phyloP scores from a whole-genome alignment of 2,888 invertebrate genomes.

The Cordilura impudica region DNA sequence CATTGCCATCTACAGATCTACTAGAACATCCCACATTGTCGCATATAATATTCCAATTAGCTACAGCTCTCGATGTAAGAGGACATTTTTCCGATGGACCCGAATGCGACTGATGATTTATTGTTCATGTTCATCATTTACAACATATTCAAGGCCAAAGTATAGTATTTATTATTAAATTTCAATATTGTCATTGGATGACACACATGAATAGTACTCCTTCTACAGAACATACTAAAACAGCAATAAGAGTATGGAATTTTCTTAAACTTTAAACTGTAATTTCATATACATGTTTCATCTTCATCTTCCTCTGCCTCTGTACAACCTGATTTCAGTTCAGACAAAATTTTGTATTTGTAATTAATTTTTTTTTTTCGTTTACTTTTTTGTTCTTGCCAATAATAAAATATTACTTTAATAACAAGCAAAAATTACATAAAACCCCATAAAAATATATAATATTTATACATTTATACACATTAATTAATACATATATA shows the following conservation, averaged over 20 bases:
- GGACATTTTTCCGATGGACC: slow-evolving; percentile 78
- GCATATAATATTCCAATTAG: slow-evolving; percentile 89
- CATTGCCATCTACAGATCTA: slow-evolving; percentile 91
- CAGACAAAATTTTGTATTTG: too few species aligned
- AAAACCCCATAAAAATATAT: background rate
- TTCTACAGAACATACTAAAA: slow-evolving; percentile 22
- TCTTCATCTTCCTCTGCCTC: too few species aligned
- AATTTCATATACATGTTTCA: too few species aligned
- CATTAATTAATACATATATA: slow-evolving; percentile 24
- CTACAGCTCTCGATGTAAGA: slow-evolving; percentile 89
- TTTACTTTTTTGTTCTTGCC: slow-evolving; percentile 41
- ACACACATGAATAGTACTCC: slow-evolving; percentile 60
- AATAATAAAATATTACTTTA: slow-evolving; percentile 37
- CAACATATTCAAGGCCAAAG: slow-evolving; percentile 8
- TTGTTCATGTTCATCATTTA: slow-evolving; percentile 8
- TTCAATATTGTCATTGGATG: slow-evolving; percentile 62
- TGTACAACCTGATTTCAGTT: too few species aligned
- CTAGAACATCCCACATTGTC: slow-evolving; percentile 90
- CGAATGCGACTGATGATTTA: slow-evolving; percentile 78
- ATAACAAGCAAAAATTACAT: background rate
- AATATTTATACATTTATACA: slow-evolving; percentile 8
- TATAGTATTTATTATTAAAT: slow-evolving; percentile 62
- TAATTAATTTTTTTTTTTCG: too few species aligned
- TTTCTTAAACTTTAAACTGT: slow-evolving; percentile 14
- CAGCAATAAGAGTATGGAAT: slow-evolving; percentile 45